Evolutionary conservation across 2,888 invertebrate genomes (phyloP), one percentile per base, ranked within the genome.

Genomic region (Amiota minor): DNA sequence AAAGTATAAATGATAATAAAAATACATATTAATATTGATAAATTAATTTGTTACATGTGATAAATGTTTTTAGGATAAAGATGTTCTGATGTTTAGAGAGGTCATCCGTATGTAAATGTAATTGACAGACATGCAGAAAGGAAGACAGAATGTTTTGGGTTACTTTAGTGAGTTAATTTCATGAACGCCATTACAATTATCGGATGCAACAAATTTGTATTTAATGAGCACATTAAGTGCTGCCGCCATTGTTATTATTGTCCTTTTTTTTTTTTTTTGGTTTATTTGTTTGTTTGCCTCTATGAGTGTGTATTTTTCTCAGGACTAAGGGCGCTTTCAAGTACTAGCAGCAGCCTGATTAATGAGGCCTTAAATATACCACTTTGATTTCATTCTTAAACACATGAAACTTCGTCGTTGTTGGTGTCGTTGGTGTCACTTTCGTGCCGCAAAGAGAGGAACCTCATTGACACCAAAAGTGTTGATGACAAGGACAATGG

Each of bases 361-460:
- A 87, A 87, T 88, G 87, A 87, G 87, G 82, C 88, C 81, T 87
- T 87, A 88, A 88, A 87, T 86, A 88, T 84, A 81, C 84, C 85
- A 88, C 87, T 87, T 87, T 86, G 88, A 87, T 87, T 86, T 85
- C 81, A 84, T 86, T 85, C 81, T 85, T 78, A 85, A 82, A 79
- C 81, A 79, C 82, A 81, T 78, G 74, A 74, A 80, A 82, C 76
- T 12, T 9, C 59, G 1, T 10, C 46, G 76, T 79, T n/a, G n/a
- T 20, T 23, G 74, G 50, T 16, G 55, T 35, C 59, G 56, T n/a
- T 46, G 68, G 16, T 18, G 67, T 35, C 6, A 8, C 35, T 35
- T 35, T 35, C 35, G 35, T 35, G 75, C 79, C 80, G 79, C 79
- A 84, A 80, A 82, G 78, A 79, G 35, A 71, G 62, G 71, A 81